These are phyloP conservation scores for Boloria euphrosyne DNA, from an alignment of 2,888 invertebrate genomes.

Conservation along the genomic window DNA sequence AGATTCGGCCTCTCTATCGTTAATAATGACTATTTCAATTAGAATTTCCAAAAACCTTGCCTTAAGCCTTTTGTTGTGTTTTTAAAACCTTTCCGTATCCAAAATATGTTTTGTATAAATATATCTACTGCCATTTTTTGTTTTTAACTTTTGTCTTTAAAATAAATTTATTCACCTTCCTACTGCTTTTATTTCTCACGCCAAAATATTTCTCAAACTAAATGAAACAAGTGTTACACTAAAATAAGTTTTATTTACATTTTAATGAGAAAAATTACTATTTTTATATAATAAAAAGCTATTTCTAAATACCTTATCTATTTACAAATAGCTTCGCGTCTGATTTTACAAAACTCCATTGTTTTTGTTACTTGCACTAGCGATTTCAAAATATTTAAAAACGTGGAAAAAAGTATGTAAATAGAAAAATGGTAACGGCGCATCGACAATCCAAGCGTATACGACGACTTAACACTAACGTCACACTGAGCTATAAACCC, in stretches of 20 bases:
- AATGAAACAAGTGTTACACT: slow-evolving; percentile 62
- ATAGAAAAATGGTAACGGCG: slow-evolving; percentile 45
- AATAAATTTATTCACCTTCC: slow-evolving; percentile 2
- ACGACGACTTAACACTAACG: slow-evolving; percentile 56
- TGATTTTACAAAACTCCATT: slow-evolving; percentile 35
- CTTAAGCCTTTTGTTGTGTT: too few relatives aligned
- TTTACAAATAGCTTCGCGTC: slow-evolving; percentile 72
- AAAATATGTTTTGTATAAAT: too few relatives aligned
- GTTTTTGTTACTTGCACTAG: slow-evolving; percentile 51
- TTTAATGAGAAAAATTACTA: slow-evolving; percentile 72
- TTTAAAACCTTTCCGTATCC: too few relatives aligned
- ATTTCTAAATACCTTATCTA: slow-evolving; percentile 68
- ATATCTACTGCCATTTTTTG: too few relatives aligned
- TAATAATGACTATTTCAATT: too few relatives aligned
- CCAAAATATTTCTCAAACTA: slow-evolving; percentile 9
- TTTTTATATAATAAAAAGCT: slow-evolving; percentile 72
- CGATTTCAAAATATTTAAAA: slow-evolving; percentile 47
- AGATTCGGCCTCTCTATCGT: too few relatives aligned
- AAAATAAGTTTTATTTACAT: slow-evolving; percentile 79
- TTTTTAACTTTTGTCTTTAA: background rate
- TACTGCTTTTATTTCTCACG: background rate
- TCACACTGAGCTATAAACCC: slow-evolving; percentile 55
- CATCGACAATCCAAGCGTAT: slow-evolving; percentile 50
- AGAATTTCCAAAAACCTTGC: too few relatives aligned
- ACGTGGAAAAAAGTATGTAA: slow-evolving; percentile 39